phyloP scores from a whole-genome alignment of 2,888 invertebrate genomes.

The Lissonota sp. region DNA sequence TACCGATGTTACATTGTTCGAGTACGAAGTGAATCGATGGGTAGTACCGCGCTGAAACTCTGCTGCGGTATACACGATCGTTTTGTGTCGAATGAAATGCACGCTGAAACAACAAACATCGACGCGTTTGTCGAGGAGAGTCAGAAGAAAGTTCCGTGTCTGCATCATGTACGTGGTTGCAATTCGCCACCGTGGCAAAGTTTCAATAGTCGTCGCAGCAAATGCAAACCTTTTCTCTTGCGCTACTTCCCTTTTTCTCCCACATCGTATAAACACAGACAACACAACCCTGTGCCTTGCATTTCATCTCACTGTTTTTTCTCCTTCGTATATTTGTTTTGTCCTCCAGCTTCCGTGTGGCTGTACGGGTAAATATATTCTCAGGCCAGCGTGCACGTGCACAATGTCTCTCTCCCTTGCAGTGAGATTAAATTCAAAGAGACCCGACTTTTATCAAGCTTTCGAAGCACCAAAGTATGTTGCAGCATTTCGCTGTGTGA shows the following conservation, averaged over 20 bases:
- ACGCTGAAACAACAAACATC: not conserved
- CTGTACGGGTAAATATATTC: constrained; percentile 8
- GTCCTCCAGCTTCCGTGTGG: constrained; percentile 24
- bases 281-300: not conserved
- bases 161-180: constrained; percentile 1
- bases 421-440: constrained; percentile 40
- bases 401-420: constrained; percentile 2
- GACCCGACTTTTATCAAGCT: constrained; percentile 34
- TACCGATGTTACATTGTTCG: too few relatives aligned
- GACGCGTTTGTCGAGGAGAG: constrained; percentile 14
- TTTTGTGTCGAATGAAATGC: constrained; percentile 14
- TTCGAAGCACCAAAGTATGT: not conserved
- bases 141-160: not conserved
- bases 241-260: constrained; percentile 8
- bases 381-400: constrained; percentile 20
- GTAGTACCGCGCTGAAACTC: too few relatives aligned
- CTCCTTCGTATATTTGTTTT: constrained; percentile 16
- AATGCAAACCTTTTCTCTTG: constrained; percentile 6
- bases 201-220: constrained; percentile 36
- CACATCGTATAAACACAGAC: not conserved
- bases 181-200: constrained; percentile 30
- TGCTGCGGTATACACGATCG: not conserved
- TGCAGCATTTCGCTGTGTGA: not conserved
- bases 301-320: not conserved
- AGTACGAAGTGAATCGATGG: too few relatives aligned